Evolutionary conservation across 2,113 vertebrate species (phyloP), one percentile per base, ranked within the genome.

Genomic region (Centrocercus urophasianus): DNA sequence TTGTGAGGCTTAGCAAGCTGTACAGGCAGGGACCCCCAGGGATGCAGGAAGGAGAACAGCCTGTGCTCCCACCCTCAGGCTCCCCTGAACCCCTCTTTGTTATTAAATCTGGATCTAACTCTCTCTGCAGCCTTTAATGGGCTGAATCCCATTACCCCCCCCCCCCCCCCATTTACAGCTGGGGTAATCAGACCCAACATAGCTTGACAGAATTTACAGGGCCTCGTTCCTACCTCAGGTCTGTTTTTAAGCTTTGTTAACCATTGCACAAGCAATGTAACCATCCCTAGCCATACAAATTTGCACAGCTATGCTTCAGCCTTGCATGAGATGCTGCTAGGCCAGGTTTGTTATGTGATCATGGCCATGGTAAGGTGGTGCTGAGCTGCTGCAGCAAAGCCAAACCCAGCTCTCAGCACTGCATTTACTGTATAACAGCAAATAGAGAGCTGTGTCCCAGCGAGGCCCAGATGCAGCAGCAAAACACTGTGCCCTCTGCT

Each of bases 41-140:
- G 40, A 13, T 22, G 10, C 22, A 71, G 22, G n/a, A 21, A 42
- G 52, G 18, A 27, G 7, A 30, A 6, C 6, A 60, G n/a, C 42
- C 30, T 24, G 71, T 13, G 5, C 20, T n/a, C 25, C 75, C 34
- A 8, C 13, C 13, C 32, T 28, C 40, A 5, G 12, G 2, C 30
- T 18, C 71, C 10, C 11, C 22, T 11, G 8, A 3, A 10, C 8
- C 20, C 0, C 0, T 2, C 1, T 1, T 4, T 74, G 6, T 42
- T 10, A 18, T 24, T 36, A 21, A 4, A 54, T 17, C 27, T 14
- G 15, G 52, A 30, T 15, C 30, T 52, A 34, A 34, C 17, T 57
- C 25, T 24, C 2, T 24, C 6, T 5, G 13, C 59, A 66, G 48
- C 52, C 56, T 42, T 36, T 28, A 8, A 25, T 18, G 21, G 24